These are phyloP conservation scores for Mastomys natalensis DNA, from an alignment of 2,113 vertebrate genomes.

Conservation along the genomic window DNA sequence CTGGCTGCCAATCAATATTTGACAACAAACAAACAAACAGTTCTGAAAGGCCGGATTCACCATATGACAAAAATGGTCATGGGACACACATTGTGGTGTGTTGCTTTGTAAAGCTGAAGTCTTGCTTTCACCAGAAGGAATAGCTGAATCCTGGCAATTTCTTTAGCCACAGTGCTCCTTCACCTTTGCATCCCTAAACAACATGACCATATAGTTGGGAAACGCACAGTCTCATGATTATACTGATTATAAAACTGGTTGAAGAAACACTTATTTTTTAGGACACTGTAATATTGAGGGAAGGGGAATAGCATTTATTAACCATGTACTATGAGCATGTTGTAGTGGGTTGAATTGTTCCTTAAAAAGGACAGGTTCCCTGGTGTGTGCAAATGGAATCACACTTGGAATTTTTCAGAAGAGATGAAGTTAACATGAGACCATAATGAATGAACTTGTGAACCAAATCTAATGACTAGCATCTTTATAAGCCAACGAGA, in stretches of 20 bases:
- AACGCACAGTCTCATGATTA: neutral
- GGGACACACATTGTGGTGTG: neutral
- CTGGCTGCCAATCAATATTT: constrained; percentile 25
- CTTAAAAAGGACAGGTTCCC: neutral
- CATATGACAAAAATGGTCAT: neutral
- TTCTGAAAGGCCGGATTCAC: neutral
- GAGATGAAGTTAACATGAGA: neutral
- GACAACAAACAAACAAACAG: neutral
- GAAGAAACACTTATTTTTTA: neutral
- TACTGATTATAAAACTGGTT: neutral
- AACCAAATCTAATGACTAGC: neutral
- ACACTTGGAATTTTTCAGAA: neutral
- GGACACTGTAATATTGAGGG: neutral
- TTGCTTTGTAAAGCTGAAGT: constrained; percentile 37
- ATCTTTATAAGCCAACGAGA: neutral
- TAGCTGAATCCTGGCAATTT: neutral
- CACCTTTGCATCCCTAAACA: neutral
- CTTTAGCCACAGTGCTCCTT: neutral
- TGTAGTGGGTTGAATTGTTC: neutral
- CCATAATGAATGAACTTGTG: neutral
- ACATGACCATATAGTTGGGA: neutral
- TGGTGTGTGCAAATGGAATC: neutral
- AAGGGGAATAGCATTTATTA: neutral
- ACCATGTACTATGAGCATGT: neutral
- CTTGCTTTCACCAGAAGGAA: constrained; percentile 27